These are phyloP conservation scores for Trissoscelio sp. DNA, from an alignment of 2,888 invertebrate genomes.

Conservation along the genomic window DNA sequence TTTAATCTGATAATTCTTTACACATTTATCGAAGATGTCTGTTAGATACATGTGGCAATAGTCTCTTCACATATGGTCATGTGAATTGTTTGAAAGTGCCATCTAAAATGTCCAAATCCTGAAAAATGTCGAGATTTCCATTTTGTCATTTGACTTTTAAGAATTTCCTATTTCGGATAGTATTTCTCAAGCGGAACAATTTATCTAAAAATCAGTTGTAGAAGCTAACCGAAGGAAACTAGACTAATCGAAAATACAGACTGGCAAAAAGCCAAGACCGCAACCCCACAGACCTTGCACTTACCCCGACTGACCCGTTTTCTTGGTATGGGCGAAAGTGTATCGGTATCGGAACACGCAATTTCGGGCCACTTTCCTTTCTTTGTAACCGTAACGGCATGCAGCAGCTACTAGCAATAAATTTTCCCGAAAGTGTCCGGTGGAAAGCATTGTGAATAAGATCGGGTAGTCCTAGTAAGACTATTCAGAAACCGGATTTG, in stretches of 20 bases:
- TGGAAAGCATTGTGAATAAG: conserved; percentile 70
- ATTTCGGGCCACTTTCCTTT: conserved; percentile 75
- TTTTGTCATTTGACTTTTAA: conserved; percentile 17
- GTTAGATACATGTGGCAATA: not conserved
- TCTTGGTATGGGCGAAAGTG: conserved; percentile 71
- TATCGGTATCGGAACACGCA: conserved; percentile 72
- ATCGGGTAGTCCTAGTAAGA: conserved; percentile 71
- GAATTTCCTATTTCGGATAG: conserved; percentile 11
- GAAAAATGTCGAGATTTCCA: not conserved
- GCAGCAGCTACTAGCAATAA: conserved; percentile 76
- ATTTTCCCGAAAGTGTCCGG: conserved; percentile 72
- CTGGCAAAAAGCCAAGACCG: conserved; percentile 75
- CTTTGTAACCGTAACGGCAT: conserved; percentile 71
- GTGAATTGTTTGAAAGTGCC: conserved; percentile 3
- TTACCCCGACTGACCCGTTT: conserved; percentile 68
- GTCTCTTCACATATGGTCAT: too few relatives aligned
- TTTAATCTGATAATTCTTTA: too few relatives aligned
- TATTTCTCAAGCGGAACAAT: conserved; percentile 22
- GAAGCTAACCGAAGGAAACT: conserved; percentile 28
- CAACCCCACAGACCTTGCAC: conserved; percentile 71
- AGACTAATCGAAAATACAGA: conserved; percentile 56
- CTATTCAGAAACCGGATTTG: conserved; percentile 72
- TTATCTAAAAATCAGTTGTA: conserved; percentile 48
- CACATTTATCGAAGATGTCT: too few relatives aligned
- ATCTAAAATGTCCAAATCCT: not conserved